Evolutionary conservation across 2,113 vertebrate species (phyloP), one percentile per base, ranked within the genome.

Genomic region (Onychostruthus taczanowskii): DNA sequence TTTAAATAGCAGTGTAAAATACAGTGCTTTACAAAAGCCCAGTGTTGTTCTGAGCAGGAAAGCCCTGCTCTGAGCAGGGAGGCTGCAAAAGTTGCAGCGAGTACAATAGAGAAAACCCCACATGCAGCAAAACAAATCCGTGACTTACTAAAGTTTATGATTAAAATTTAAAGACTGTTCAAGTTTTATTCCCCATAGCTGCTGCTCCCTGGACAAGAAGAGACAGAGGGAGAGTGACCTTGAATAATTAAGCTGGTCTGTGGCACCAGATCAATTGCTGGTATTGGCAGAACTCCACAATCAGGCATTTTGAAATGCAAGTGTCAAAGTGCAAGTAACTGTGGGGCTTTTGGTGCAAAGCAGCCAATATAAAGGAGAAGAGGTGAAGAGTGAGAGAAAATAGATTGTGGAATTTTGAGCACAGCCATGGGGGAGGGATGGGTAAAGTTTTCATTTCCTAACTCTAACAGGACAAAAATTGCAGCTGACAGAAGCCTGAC

Each of bases 301-400:
- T 75, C 91, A 95, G 79, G 68, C 76, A 87, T 94, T 93, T 96
- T 91, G 91, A 97, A 84, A 85, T 94, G 93, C 91, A 93, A 94
- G 91, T 97, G 87, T 97, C 95, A 97, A 90, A 97, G 83, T 81
- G 88, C 95, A 77, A 41, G 94, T 93, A 96, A 91, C 89, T 95
- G 46, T 67, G 79, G 96, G 92, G 55, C 80, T 93, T 89, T 92
- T 84, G 94, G 92, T 90, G 75, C 73, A 97, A 80, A 95, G 81
- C 68, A 95, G 58, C 69, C 91, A 91, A 95, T 93, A 88, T 39
- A 87, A 75, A 96, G 73, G 86, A 97, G 94, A 93, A 89, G 82
- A 89, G 90, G 94, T 95, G 95, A 94, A 93, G 73, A 95, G 62
- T 84, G 59, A 95, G 80, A 95, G 75, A 97, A 94, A 96, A 95